Conservation (phyloP, 1,140 invertebrate genomes). For the Xylocopa sonorina region DNA sequence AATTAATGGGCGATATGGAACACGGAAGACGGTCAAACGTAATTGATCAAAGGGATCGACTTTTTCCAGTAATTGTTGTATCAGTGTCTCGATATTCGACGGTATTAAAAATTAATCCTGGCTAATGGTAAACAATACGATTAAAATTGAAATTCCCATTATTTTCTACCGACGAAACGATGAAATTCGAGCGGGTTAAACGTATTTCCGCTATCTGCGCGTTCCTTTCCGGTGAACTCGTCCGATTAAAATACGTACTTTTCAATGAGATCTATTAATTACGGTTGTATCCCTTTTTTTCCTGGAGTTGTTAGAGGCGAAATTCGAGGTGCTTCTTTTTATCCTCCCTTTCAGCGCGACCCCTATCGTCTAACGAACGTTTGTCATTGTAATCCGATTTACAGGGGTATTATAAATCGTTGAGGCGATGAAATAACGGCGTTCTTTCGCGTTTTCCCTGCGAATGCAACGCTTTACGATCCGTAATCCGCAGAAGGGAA, state of each 20-base stretch:
- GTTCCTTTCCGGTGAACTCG: no score
- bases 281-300: not conserved
- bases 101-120: not conserved
- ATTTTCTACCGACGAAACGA: not conserved
- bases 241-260: no score
- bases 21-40: no score
- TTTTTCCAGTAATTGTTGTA: not conserved
- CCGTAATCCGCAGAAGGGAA: no score
- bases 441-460: no score
- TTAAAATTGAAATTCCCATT: no score
- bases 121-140: no score
- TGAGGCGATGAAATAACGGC: not conserved
- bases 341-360: not conserved
- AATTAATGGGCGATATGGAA: not conserved
- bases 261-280: not conserved
- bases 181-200: not conserved
- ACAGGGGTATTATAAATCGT: not conserved
- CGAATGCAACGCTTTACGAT: no score
- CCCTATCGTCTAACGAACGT: not conserved
- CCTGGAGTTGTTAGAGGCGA: no score
- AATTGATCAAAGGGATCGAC: not conserved
- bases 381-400: constrained; percentile 21
- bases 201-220: not conserved
- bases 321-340: not conserved
- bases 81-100: no score